Evolutionary conservation across 2,888 invertebrate genomes (phyloP), one percentile per base, ranked within the genome.

Genomic region (Chalcosyrphus nemorum): DNA sequence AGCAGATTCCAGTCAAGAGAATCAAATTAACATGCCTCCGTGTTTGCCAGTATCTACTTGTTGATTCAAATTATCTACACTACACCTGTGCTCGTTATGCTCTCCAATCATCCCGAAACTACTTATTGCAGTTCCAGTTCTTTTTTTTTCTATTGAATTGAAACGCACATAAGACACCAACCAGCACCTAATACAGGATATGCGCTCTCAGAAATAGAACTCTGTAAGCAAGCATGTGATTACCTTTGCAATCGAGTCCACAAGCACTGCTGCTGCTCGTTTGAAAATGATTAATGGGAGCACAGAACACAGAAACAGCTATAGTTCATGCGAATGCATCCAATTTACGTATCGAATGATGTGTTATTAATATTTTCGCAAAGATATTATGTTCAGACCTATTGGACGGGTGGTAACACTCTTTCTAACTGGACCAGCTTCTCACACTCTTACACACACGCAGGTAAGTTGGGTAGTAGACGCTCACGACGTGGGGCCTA

Each of bases 261-360:
- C 82, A 68, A 72, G 57, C n/a, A n/a, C n/a, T n/a, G n/a, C 56
- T 15, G 29, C n/a, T 81, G 59, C 45, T 66, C 80, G 38, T 68
- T 65, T 50, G 11, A 21, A 70, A 59, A 32, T 84, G 84, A 84
- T 84, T 80, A 80, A 84, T 84, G 84, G 57, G 70, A 75, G 68
- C 84, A 63, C 57, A 68, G 50, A 75, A 66, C 84, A 63, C 57
- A 68, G 50, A 74, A 27, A 84, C 54, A 54, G 74, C 63, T 66
- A 65, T 38, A 65, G 57, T 57, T 72, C 50, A 76, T 81, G 61
- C 59, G 84, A 84, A 80, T 84, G 84, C 84, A 80, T 84, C 84
- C 84, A 80, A 84, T 84, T 80, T 84, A 80, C 84, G 84, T 84
- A 84, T 84, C 80, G 80, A 84, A 80, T 84, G 80, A 84, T 84